A percentile compares a stretch with the other conserved stretches of the same genome.
phyloP scores from a whole-genome alignment of 2,888 invertebrate genomes.

The Cacoxenus indagator region DNA sequence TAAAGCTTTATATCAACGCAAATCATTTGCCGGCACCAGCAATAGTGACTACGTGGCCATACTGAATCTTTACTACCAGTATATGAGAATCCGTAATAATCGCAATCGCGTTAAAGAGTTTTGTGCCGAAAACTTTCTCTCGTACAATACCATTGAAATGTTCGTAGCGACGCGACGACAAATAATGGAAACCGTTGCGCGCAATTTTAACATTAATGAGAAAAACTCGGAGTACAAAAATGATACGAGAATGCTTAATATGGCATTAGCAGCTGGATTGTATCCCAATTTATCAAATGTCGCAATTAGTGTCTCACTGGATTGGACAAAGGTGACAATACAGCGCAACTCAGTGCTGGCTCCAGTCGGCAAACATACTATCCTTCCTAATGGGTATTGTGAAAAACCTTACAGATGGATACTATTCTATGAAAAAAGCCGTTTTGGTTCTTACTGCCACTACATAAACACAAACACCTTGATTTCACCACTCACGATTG shows the following conservation, averaged over 20 bases:
- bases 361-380: conserved; percentile 48
- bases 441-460: conserved; percentile 76
- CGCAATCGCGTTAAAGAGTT: conserved; percentile 42
- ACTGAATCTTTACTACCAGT: conserved; percentile 84
- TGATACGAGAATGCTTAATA: conserved; percentile 89
- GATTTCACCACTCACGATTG: conserved; percentile 85
- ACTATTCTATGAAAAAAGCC: conserved; percentile 87
- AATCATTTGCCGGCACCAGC: conserved; percentile 80
- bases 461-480: conserved; percentile 85
- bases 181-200: conserved; percentile 84
- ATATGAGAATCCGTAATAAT: conserved; percentile 74
- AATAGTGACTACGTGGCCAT: conserved; percentile 93
- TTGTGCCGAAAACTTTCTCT: conserved; percentile 52
- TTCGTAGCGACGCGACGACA: conserved; percentile 88
- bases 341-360: conserved; percentile 75
- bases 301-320: conserved; percentile 78
- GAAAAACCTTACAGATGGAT: too few species aligned
- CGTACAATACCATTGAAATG: conserved; percentile 86
- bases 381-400: too few species aligned
- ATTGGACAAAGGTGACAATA: conserved; percentile 73
- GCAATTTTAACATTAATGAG: conserved; percentile 75
- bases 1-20: conserved; percentile 76
- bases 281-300: conserved; percentile 96
- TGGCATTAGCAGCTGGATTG: conserved; percentile 87
- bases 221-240: conserved; percentile 68